These are phyloP conservation scores for Hymenochirus boettgeri DNA, from an alignment of 2,113 vertebrate species.

Conservation along the genomic window DNA sequence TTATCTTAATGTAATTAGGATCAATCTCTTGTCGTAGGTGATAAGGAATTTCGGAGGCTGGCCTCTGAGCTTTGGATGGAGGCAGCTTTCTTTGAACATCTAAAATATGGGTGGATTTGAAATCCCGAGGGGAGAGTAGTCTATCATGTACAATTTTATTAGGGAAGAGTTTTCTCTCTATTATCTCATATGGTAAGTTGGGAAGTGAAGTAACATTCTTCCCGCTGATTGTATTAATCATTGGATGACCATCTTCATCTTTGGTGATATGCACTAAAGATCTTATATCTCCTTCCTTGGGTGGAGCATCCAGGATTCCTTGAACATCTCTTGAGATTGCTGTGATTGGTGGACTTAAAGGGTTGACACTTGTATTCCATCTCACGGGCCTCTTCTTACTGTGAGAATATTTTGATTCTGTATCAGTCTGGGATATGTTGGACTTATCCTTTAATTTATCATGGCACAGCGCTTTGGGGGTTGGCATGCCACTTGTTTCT, in stretches of 20 bases:
- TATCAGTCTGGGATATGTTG: neutral
- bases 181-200: conserved; percentile 44
- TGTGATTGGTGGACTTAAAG: neutral
- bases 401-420: neutral
- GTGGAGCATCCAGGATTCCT: conserved; percentile 33
- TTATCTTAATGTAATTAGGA: conserved; percentile 1
- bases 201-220: conserved; percentile 36
- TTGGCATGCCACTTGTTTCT: neutral
- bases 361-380: conserved; percentile 50
- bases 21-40: conserved; percentile 51
- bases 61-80: neutral
- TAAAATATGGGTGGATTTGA: conserved; percentile 23
- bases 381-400: neutral
- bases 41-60: conserved; percentile 42
- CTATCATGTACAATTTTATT: neutral
- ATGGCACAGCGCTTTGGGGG: no score
- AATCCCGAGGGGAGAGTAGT: conserved; percentile 45
- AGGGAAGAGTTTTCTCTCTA: conserved; percentile 39
- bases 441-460: neutral
- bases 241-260: rapidly evolving
- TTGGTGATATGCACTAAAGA: conserved; percentile 31
- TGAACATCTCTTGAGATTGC: neutral
- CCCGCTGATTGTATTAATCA: conserved; percentile 13
- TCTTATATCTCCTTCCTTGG: conserved; percentile 43
- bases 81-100: conserved; percentile 37